Evolutionary conservation across 2,888 invertebrate genomes (phyloP), one percentile per base, ranked within the genome.

Genomic region (Dioctria rufipes): DNA sequence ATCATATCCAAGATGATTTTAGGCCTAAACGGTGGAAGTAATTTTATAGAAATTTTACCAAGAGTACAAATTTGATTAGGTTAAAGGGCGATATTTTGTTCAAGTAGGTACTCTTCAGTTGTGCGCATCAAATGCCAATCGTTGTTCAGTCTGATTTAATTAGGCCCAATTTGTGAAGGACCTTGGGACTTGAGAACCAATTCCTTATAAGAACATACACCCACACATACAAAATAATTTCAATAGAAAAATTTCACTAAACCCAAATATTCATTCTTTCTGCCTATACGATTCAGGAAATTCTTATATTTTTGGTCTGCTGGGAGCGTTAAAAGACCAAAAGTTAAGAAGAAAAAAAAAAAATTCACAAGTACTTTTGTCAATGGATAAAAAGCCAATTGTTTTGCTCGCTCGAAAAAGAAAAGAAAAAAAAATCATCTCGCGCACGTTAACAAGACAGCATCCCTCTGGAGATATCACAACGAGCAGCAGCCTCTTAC

Each of bases 381-480:
- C 9, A 67, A 13, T 42, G 8, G 66, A 66, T 40, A n/a, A 4
- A 43, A 46, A 43, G n/a, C 42, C n/a, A 40, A 42, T 66, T 66
- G 67, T 67, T 67, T 67, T 37, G 3, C 9, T 25, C 4, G 25
- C 46, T 46, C 13, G 25, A 25, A 42, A 49, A 42, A 25, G 40
- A 11, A 2, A 46, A 67, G 43, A 67, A 43, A 46, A 67, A 67
- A 49, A n/a, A 46, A n/a, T 11, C 25, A 67, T 25, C 25, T 25
- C 25, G 25, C 25, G 25, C 25, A 46, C 46, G 67, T 67, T 43
- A 67, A 25, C 13, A 37, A 43, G 43, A 67, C 46, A 13, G 37
- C 49, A 46, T 67, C 67, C 67, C 67, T 67, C 25, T 46, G 67
- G 67, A 67, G 46, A 67, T 67, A 67, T 67, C 67, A 67, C 42